Percentiles rank a stretch among this genome's conserved stretches.
Evolutionary conservation across 2,797 vertebrate genomes (phyloP).

Genomic region (Chloroceryle amazona): DNA sequence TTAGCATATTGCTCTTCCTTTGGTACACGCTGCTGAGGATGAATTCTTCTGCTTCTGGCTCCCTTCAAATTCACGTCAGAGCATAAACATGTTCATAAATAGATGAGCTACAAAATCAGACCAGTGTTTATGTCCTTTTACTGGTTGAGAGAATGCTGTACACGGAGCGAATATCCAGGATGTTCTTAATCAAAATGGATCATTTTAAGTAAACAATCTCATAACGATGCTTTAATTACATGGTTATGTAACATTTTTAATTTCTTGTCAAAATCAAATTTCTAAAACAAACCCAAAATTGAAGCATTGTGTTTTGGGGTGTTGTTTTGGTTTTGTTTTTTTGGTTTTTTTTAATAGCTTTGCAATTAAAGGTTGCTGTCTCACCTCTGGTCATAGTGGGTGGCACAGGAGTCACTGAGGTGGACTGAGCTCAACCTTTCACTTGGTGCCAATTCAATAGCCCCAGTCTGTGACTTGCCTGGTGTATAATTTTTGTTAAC

Average conservation of each 20-base stretch:
- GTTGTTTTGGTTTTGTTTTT: neutral
- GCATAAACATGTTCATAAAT: neutral
- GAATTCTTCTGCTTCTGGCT: neutral
- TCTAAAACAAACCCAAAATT: neutral
- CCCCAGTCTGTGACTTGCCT: neutral
- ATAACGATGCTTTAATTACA: neutral
- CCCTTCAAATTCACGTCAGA: neutral
- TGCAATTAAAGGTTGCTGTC: neutral
- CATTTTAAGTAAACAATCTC: neutral
- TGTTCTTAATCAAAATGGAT: neutral
- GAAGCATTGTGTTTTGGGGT: neutral
- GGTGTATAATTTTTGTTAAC: neutral
- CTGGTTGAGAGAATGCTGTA: neutral
- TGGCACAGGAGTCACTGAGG: neutral
- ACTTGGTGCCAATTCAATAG: neutral
- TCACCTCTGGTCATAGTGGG: neutral
- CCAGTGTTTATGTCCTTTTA: neutral
- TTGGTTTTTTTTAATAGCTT: neutral
- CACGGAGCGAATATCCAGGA: neutral
- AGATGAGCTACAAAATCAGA: neutral
- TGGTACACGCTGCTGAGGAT: fast-evolving
- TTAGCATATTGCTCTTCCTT: fast-evolving
- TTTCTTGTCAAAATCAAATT: neutral
- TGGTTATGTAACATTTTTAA: neutral
- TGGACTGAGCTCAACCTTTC: neutral